Percentiles rank a stretch among this genome's conserved stretches.
Conservation (phyloP, 2,888 invertebrate genomes). For the Tenthredo mesomela region DNA sequence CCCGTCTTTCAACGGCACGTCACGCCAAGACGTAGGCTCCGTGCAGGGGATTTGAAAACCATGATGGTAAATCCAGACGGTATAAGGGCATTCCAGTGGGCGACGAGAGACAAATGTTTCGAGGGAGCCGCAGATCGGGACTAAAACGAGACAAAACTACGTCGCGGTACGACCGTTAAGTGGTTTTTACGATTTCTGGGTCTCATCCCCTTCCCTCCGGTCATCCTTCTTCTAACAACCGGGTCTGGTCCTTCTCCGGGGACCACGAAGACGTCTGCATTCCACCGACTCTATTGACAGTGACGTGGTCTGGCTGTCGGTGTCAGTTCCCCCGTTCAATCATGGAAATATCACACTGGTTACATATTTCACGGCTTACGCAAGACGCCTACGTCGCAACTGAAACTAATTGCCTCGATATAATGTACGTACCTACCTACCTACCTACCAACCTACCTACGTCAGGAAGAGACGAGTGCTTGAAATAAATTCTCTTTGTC, state of each 20-base stretch:
- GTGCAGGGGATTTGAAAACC: slow-evolving; percentile 45
- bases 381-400: slow-evolving; percentile 28
- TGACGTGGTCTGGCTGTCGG: background rate
- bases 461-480: slow-evolving; percentile 9
- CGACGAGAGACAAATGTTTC: background rate
- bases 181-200: slow-evolving; percentile 40
- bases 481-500: slow-evolving; percentile 8
- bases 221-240: background rate
- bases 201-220: background rate
- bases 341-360: slow-evolving; percentile 33
- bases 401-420: slow-evolving; percentile 47
- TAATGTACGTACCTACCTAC: slow-evolving; percentile 14
- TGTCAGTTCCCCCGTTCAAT: slow-evolving; percentile 37
- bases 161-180: slow-evolving; percentile 36
- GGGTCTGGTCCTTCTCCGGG: background rate
- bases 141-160: slow-evolving; percentile 16
- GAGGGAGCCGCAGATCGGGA: background rate
- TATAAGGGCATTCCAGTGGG: background rate
- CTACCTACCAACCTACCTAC: slow-evolving; percentile 22
- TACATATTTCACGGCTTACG: slow-evolving; percentile 44
- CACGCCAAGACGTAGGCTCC: slow-evolving; percentile 63
- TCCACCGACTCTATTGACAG: slow-evolving; percentile 27
- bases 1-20: slow-evolving; percentile 69
- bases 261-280: slow-evolving; percentile 40
- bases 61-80: slow-evolving; percentile 19